Evolutionary conservation across 2,888 invertebrate species (phyloP), one percentile per base, ranked within the genome.

Genomic region (Taphrorychus bicolor): DNA sequence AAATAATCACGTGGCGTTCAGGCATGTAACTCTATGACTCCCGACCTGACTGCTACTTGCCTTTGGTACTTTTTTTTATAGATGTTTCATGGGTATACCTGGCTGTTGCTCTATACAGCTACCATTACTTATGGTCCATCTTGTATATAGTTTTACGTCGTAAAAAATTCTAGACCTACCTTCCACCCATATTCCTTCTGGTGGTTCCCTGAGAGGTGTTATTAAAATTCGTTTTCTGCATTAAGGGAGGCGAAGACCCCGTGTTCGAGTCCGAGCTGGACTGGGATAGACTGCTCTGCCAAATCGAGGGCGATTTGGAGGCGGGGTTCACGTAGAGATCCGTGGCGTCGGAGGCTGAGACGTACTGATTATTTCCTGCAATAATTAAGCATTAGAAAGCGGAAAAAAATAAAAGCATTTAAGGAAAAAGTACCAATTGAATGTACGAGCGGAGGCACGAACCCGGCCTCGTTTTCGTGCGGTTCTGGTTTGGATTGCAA

Each of bases 381-480:
- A 42, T n/a, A n/a, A n/a, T n/a, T n/a, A n/a, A n/a, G n/a, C n/a
- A n/a, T n/a, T n/a, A n/a, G n/a, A n/a, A n/a, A n/a, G n/a, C n/a
- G n/a, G n/a, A n/a, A n/a, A n/a, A n/a, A n/a, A n/a, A n/a, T 56
- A 17, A 24, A 32, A 32, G 32, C 5, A 32, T 18, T n/a, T 18
- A 11, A 16, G 11, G 5, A 32, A 11, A n/a, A 75, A 74, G 78
- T 78, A 83, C 82, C 82, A 74, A 83, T 82, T 70, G 82, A 77
- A 72, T 82, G 82, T 58, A 83, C 88, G 74, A 89, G 79, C 19
- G 97, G 96, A 67, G 97, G 96, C 71, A 96, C 95, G 82, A 97
- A 97, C 71, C 96, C 94, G 66, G 95, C 96, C 86, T 96, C 95
- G 83, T 90, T 91, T 76, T 91, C 86, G 84, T 87, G 89, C 70